Evolutionary conservation across 2,888 invertebrate species (phyloP).

Genomic region (Troglohyphantes excavatus): DNA sequence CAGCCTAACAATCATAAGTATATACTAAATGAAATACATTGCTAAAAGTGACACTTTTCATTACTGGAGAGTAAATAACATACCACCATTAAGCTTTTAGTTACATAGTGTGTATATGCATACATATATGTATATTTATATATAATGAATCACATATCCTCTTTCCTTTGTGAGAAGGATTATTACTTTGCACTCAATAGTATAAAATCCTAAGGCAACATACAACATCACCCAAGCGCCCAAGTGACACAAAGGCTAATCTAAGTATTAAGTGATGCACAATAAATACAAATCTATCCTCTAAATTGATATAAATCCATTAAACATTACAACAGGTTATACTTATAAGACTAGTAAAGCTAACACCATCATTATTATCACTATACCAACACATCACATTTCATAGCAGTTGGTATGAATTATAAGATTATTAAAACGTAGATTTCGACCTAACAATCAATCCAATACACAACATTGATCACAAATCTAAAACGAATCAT

Average conservation of each 20-base stretch:
- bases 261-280: conserved; percentile 74
- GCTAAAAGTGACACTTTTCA: conserved; percentile 58
- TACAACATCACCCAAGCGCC: conserved; percentile 53
- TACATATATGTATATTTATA: conserved; percentile 64
- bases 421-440: conserved; percentile 65
- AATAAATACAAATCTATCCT: conserved; percentile 77
- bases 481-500: conserved; percentile 65
- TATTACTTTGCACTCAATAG: conserved; percentile 66
- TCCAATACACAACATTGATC: conserved; percentile 43
- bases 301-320: conserved; percentile 76
- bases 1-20: conserved; percentile 74
- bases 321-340: conserved; percentile 75
- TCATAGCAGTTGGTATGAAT: conserved; percentile 69
- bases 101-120: conserved; percentile 55
- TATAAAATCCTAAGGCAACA: conserved; percentile 78
- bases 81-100: conserved; percentile 58
- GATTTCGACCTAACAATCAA: conserved; percentile 57
- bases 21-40: conserved; percentile 58
- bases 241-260: conserved; percentile 60
- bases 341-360: conserved; percentile 77
- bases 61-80: conserved; percentile 53
- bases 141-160: conserved; percentile 73
- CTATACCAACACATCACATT: conserved; percentile 72
- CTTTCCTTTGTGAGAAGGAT: conserved; percentile 40
- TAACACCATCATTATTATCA: conserved; percentile 75